These are phyloP conservation scores for Nerophis lumbriciformis DNA, from an alignment of 2,113 vertebrate genomes.

Conservation along the genomic window DNA sequence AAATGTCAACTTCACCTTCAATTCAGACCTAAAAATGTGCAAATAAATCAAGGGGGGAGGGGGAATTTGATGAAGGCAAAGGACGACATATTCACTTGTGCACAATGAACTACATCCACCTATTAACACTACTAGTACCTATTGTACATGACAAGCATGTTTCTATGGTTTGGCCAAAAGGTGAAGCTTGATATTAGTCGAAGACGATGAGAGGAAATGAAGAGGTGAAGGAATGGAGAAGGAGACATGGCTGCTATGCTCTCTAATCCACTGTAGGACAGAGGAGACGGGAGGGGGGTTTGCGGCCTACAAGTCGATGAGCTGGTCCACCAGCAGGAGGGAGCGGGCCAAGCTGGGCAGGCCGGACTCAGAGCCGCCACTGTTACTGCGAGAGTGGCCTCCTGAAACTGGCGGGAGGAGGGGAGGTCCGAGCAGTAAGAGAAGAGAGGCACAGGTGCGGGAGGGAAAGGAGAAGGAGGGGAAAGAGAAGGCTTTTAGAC, in stretches of 20 bases:
- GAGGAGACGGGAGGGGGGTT: slow-evolving; percentile 8
- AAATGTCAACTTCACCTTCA: neutral
- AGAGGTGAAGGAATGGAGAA: slow-evolving; percentile 39
- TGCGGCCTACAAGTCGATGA: slow-evolving; percentile 94
- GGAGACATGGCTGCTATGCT: slow-evolving; percentile 46
- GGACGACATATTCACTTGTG: slow-evolving; percentile 56
- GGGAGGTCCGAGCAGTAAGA: neutral
- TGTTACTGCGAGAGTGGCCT: slow-evolving; percentile 99
- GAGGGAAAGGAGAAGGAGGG: slow-evolving; percentile 35
- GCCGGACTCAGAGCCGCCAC: slow-evolving; percentile 97
- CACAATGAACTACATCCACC: slow-evolving; percentile 65
- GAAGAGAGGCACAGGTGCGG: neutral
- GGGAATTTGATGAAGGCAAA: slow-evolving; percentile 54
- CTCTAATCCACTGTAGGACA: slow-evolving; percentile 53
- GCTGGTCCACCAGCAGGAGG: slow-evolving; percentile 99
- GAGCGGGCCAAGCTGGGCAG: slow-evolving; percentile 98
- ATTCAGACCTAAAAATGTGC: slow-evolving; percentile 42
- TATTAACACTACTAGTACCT: slow-evolving; percentile 52
- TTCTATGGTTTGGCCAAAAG: slow-evolving; percentile 55
- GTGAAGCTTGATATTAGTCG: slow-evolving; percentile 31
- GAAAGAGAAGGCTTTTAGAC: slow-evolving; percentile 24
- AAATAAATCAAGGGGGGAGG: slow-evolving; percentile 50
- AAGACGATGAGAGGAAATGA: slow-evolving; percentile 33
- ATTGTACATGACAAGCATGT: slow-evolving; percentile 62
- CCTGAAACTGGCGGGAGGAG: slow-evolving; percentile 73